These are phyloP conservation scores for Sebastes umbrosus DNA, from an alignment of 2,797 vertebrate species.

Conservation along the genomic window DNA sequence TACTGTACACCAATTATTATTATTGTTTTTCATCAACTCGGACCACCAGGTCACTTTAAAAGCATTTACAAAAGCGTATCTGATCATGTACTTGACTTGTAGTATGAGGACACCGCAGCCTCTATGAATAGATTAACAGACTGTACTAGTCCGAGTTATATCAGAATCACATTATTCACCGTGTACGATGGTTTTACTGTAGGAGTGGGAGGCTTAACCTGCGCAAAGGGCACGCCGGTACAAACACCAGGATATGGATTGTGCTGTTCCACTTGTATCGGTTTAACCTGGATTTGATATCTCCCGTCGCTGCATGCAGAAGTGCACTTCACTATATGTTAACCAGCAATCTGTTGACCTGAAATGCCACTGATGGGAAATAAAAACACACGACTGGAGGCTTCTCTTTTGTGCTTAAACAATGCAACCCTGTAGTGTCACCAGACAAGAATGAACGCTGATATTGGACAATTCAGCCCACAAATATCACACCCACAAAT, in stretches of 20 bases:
- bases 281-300: constrained; percentile 1
- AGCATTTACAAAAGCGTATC: constrained; percentile 39
- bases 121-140: constrained; percentile 47
- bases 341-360: constrained; percentile 2
- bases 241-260: constrained; percentile 6
- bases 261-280: not conserved
- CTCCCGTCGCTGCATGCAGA: not conserved
- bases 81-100: constrained; percentile 50
- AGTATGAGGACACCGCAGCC: constrained; percentile 39
- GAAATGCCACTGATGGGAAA: not conserved
- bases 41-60: constrained; percentile 49
- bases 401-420: not conserved
- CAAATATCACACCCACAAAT: not conserved
- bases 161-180: constrained; percentile 26
- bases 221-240: not conserved
- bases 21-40: constrained; percentile 72
- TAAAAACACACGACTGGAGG: not conserved
- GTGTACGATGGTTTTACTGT: constrained; percentile 6
- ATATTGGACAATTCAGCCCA: not conserved
- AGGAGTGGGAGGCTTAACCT: constrained; percentile 41
- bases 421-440: no score
- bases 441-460: not conserved
- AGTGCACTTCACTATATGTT: not conserved
- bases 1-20: constrained; percentile 69
- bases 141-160: constrained; percentile 21